A percentile compares a stretch with the other conserved stretches of the same genome.
phyloP scores from a whole-genome alignment of 2,113 vertebrate genomes.

The Fulica atra region DNA sequence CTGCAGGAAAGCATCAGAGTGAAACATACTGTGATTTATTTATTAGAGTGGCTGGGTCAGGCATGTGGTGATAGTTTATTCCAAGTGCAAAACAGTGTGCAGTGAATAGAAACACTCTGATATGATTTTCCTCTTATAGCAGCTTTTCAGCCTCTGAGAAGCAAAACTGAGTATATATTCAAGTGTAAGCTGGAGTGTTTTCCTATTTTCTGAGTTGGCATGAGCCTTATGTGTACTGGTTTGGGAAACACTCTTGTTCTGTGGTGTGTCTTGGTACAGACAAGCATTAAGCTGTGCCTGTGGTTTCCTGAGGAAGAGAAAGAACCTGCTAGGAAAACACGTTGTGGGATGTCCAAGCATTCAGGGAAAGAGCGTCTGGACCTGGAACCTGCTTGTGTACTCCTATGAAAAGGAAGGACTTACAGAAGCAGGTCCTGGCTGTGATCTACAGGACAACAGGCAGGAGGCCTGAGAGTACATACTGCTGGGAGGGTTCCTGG shows the following conservation, averaged over 20 bases:
- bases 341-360: background rate
- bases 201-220: background rate
- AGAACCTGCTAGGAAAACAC: background rate
- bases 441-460: background rate
- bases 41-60: background rate
- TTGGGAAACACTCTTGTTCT: background rate
- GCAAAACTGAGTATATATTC: background rate
- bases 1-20: background rate
- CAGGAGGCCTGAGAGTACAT: background rate
- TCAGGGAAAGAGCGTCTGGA: background rate
- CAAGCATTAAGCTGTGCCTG: background rate
- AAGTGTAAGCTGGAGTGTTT: background rate
- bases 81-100: background rate
- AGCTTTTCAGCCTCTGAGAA: background rate
- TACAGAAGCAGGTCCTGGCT: background rate
- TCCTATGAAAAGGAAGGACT: background rate
- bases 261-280: background rate
- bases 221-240: background rate
- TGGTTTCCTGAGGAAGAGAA: background rate
- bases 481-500: background rate
- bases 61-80: conserved; percentile 6
- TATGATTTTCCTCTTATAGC: conserved; percentile 6
- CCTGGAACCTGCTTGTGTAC: background rate
- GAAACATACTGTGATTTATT: conserved; percentile 2
- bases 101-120: background rate